Evolutionary conservation across 2,888 invertebrate species (phyloP).

Genomic region (Drosophila siamana): DNA sequence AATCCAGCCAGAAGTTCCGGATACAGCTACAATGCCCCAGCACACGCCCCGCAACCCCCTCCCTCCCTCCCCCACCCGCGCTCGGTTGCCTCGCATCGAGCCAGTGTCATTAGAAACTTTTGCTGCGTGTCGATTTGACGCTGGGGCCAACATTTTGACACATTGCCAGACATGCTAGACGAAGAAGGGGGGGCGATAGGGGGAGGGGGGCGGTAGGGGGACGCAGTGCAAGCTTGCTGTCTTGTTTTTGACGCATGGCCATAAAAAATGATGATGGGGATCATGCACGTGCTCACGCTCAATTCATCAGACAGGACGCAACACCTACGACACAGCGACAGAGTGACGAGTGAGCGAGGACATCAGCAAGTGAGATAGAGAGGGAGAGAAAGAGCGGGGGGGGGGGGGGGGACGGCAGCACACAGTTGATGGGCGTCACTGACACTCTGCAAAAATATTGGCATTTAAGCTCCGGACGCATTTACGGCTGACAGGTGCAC

Average conservation of each 20-base stretch:
- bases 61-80: not conserved
- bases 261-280: conserved; percentile 78
- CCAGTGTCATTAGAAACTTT: conserved; percentile 60
- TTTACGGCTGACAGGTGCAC: conserved; percentile 67
- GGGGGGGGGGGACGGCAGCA: not conserved
- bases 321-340: conserved; percentile 57
- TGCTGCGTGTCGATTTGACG: conserved; percentile 61
- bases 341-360: not conserved
- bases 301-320: conserved; percentile 70
- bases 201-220: not conserved
- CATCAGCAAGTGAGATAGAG: not conserved
- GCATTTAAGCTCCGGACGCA: conserved; percentile 71
- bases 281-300: conserved; percentile 77
- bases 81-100: too few species aligned
- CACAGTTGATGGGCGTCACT: conserved; percentile 60
- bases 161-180: conserved; percentile 49
- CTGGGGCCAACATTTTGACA: conserved; percentile 66
- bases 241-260: conserved; percentile 72
- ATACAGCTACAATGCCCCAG: conserved; percentile 43
- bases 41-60: not conserved
- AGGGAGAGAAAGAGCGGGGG: not conserved
- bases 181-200: not conserved
- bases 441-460: conserved; percentile 70
- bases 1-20: conserved; percentile 52
- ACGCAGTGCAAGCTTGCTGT: conserved; percentile 36